Percentiles rank a stretch among this genome's conserved stretches.
Evolutionary conservation across 2,113 vertebrate genomes (phyloP).

Genomic region (Leuciscus idus): DNA sequence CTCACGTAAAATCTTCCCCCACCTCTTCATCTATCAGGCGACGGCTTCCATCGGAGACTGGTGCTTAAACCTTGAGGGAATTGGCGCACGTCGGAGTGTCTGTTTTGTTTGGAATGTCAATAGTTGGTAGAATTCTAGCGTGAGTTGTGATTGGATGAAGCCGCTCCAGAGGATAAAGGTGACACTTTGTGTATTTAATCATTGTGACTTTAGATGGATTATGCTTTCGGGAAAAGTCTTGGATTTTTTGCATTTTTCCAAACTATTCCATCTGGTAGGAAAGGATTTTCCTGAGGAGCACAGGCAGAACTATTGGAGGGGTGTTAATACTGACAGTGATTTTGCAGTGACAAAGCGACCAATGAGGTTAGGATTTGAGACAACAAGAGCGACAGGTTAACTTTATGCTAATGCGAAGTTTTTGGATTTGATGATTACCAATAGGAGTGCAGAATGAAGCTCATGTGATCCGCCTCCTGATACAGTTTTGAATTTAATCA

Average conservation of each 20-base stretch:
- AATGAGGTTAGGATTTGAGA: background rate
- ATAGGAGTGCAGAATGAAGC: background rate
- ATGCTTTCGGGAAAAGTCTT: constrained; percentile 23
- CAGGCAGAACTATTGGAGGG: constrained; percentile 21
- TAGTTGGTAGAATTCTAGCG: background rate
- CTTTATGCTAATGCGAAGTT: background rate
- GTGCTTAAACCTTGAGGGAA: constrained; percentile 13
- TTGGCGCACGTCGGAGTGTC: background rate
- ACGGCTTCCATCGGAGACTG: background rate
- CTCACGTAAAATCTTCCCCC: constrained; percentile 14
- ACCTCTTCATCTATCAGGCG: background rate
- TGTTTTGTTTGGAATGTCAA: background rate
- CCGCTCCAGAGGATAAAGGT: background rate
- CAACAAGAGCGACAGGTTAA: background rate
- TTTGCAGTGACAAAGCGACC: background rate
- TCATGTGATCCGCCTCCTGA: background rate
- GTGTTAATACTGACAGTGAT: background rate
- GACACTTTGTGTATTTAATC: constrained; percentile 46
- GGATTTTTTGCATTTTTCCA: constrained; percentile 30
- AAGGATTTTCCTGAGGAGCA: background rate
- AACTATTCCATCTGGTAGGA: constrained; percentile 32
- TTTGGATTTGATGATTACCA: background rate
- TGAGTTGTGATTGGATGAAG: background rate
- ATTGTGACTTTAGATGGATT: constrained; percentile 36
- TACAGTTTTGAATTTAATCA: background rate